Conservation (phyloP, 2,113 vertebrate species). For the Monopterus albus region DNA sequence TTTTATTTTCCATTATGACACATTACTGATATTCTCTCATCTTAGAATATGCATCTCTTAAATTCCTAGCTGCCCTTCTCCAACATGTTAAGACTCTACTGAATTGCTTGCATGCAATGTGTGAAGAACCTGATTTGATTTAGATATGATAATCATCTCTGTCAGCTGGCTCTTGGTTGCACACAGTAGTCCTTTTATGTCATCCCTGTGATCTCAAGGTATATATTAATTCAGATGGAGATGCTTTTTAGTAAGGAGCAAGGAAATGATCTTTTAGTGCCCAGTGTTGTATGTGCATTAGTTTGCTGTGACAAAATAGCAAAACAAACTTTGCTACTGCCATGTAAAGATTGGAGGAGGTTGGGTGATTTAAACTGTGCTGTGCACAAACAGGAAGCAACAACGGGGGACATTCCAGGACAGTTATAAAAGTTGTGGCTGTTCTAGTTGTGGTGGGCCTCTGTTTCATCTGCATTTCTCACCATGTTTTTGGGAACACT, state of each 20-base stretch:
- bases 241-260: slow-evolving; percentile 19
- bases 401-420: slow-evolving; percentile 37
- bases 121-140: slow-evolving; percentile 52
- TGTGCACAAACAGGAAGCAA: slow-evolving; percentile 46
- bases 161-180: slow-evolving; percentile 16
- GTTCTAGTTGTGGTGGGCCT: neutral
- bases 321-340: too few relatives aligned
- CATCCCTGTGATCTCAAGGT: slow-evolving; percentile 17
- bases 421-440: slow-evolving; percentile 31
- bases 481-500: slow-evolving; percentile 31
- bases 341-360: slow-evolving; percentile 4
- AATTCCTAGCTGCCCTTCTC: slow-evolving; percentile 51
- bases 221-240: neutral
- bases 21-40: slow-evolving; percentile 44
- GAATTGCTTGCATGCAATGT: slow-evolving; percentile 31
- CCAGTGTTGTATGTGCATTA: neutral
- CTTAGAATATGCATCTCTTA: slow-evolving; percentile 32
- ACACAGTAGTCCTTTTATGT: slow-evolving; percentile 25
- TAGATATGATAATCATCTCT: slow-evolving; percentile 51
- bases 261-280: slow-evolving; percentile 2
- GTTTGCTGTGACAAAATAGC: too few relatives aligned
- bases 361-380: neutral
- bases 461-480: slow-evolving; percentile 20
- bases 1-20: slow-evolving; percentile 39
- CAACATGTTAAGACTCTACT: slow-evolving; percentile 53